These are phyloP conservation scores for Tipula lateralis DNA, from an alignment of 2,888 invertebrate species.

Conservation along the genomic window DNA sequence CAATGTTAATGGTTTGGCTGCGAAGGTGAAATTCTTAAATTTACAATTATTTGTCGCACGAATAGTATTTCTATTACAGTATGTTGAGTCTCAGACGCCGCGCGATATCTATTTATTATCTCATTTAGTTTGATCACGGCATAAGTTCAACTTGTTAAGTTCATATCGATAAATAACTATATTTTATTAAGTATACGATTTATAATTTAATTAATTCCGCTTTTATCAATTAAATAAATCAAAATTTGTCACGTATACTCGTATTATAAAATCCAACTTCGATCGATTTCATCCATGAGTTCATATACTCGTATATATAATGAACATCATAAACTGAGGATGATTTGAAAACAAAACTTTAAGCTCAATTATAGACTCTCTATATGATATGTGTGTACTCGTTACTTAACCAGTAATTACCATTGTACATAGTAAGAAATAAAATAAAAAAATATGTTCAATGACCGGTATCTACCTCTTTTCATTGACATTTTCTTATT, in stretches of 20 bases:
- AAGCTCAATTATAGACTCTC: neutral
- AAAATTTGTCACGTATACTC: neutral
- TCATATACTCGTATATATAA: no score
- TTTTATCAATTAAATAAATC: neutral
- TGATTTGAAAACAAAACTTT: neutral
- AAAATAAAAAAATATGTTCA: neutral
- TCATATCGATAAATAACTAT: neutral
- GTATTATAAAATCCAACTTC: neutral
- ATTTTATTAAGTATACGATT: neutral
- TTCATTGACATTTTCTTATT: neutral
- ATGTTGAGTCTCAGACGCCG: neutral
- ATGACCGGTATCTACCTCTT: neutral
- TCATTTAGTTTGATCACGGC: neutral
- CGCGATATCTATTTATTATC: neutral
- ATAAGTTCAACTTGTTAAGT: neutral
- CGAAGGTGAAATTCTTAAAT: neutral
- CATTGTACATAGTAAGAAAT: neutral
- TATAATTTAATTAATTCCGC: constrained; percentile 1
- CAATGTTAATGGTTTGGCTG: neutral
- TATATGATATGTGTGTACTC: neutral
- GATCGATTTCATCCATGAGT: neutral
- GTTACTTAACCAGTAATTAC: neutral
- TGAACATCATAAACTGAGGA: neutral
- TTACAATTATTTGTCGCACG: neutral
- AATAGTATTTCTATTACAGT: neutral